Conservation (phyloP, 2,113 vertebrate genomes). For the Catharus bicknelli region DNA sequence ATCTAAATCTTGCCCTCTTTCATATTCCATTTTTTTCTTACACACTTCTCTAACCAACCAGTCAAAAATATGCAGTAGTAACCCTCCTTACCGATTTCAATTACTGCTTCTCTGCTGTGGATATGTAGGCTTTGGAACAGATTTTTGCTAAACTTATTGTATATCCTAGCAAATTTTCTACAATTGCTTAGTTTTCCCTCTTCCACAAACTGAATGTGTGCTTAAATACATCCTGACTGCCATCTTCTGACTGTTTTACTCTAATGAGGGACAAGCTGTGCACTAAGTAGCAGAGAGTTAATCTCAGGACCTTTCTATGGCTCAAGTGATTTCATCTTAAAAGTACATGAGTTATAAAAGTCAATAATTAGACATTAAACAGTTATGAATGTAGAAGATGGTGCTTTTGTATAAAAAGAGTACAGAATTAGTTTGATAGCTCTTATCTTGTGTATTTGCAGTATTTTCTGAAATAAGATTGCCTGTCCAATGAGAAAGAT, state of each 20-base stretch:
- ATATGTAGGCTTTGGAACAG: neutral
- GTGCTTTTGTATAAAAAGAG: neutral
- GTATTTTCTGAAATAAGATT: neutral
- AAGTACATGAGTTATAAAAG: neutral
- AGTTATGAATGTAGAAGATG: neutral
- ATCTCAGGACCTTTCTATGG: neutral
- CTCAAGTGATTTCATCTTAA: slow-evolving; percentile 8
- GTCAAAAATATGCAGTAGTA: neutral
- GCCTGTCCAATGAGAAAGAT: neutral
- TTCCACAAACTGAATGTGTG: neutral
- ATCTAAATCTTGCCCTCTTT: neutral
- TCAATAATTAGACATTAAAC: neutral
- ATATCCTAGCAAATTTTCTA: neutral
- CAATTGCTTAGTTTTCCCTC: neutral
- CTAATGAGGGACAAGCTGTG: neutral
- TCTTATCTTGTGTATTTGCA: neutral
- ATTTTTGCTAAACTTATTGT: neutral
- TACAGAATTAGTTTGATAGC: neutral
- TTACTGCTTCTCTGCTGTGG: neutral
- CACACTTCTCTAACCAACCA: neutral
- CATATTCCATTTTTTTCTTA: neutral
- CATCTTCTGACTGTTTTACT: neutral
- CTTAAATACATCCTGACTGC: neutral
- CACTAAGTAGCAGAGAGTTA: neutral
- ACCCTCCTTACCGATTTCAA: neutral